Conservation (phyloP, 2,888 invertebrate genomes). For the Lampropteryx suffumata region DNA sequence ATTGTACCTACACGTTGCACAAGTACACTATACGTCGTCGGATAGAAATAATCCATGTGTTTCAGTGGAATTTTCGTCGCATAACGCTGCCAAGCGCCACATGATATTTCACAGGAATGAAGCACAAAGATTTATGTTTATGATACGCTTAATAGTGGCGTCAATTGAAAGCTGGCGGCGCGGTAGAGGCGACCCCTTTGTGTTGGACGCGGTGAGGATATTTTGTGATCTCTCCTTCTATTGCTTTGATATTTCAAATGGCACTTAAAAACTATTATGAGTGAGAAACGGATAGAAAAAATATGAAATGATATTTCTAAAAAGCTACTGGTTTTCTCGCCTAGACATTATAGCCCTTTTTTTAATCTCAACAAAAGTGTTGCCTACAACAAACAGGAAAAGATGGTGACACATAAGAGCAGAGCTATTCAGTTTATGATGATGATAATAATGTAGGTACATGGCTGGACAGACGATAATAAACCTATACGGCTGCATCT, state of each 20-base stretch:
- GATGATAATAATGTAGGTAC: constrained; percentile 30
- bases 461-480: constrained; percentile 31
- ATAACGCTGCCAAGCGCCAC: constrained; percentile 45
- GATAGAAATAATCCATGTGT: constrained; percentile 32
- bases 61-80: constrained; percentile 39
- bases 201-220: constrained; percentile 40
- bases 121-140: constrained; percentile 58
- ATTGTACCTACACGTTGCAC: too few relatives aligned
- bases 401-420: constrained; percentile 17
- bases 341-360: constrained; percentile 7
- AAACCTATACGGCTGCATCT: constrained; percentile 20
- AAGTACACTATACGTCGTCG: too few relatives aligned
- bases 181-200: constrained; percentile 44
- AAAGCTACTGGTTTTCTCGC: constrained; percentile 27
- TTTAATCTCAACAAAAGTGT: constrained; percentile 1
- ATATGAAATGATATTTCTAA: constrained; percentile 19
- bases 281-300: constrained; percentile 35
- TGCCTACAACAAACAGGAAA: constrained; percentile 16
- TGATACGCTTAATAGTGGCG: constrained; percentile 57
- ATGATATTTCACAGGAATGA: constrained; percentile 51
- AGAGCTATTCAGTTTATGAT: constrained; percentile 33
- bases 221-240: constrained; percentile 43
- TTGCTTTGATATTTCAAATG: constrained; percentile 51
- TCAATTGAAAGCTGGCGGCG: constrained; percentile 52
- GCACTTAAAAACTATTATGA: constrained; percentile 44